These are phyloP conservation scores for Phyllostomus discolor DNA, from an alignment of 2,113 vertebrate species.

Conservation along the genomic window DNA sequence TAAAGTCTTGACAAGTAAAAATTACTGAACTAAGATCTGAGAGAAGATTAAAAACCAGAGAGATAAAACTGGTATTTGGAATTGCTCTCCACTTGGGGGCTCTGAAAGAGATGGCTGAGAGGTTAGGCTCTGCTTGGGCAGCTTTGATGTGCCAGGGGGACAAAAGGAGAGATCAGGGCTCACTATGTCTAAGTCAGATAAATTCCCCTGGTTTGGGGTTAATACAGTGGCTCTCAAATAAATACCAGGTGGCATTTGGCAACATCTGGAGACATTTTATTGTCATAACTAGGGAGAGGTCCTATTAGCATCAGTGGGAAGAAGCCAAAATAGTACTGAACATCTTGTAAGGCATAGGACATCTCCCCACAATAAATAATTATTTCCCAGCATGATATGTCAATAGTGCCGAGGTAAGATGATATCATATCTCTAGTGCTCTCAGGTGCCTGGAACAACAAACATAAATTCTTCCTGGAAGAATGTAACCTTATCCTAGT, in stretches of 20 bases:
- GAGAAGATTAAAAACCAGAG: neutral
- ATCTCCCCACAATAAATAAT: neutral
- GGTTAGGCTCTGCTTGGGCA: neutral
- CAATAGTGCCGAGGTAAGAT: neutral
- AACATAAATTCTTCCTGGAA: neutral
- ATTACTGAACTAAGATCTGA: neutral
- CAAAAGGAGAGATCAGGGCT: neutral
- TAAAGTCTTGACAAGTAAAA: neutral
- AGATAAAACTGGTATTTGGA: neutral
- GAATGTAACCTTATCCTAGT: neutral
- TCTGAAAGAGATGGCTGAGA: neutral
- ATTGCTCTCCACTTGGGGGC: neutral
- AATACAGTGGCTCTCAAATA: neutral
- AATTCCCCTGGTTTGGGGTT: neutral
- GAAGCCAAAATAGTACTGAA: neutral
- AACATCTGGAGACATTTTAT: neutral
- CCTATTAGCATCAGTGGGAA: neutral
- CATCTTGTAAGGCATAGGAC: neutral
- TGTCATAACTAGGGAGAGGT: neutral
- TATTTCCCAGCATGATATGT: neutral
- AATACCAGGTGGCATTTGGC: neutral
- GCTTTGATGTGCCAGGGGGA: neutral
- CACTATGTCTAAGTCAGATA: neutral
- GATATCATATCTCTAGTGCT: neutral
- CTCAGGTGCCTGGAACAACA: neutral